Evolutionary conservation across 2,888 invertebrate species (phyloP), one percentile per base, ranked within the genome.

Genomic region (Torymus tubicola): DNA sequence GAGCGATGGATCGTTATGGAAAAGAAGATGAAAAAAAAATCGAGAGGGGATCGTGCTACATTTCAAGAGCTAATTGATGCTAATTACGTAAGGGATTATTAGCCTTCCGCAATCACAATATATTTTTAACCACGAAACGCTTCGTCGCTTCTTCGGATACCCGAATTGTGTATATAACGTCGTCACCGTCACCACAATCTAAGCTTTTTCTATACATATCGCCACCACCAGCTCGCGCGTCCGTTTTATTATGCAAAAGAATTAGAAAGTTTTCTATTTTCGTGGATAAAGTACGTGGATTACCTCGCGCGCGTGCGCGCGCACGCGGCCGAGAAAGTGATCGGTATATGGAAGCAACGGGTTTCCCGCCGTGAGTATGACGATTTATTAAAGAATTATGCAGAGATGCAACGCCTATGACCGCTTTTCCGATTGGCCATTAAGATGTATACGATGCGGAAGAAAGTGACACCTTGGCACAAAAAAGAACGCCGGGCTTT

Each of bases 191-290:
- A 1, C 42, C 8, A 5, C 31, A 0, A 3, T 31, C 3, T 0
- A 42, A 42, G 42, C 42, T 42, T 42, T 42, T 42, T 42, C 42
- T 42, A 8, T 42, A 42, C 42, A 42, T 42, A 42, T 42, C 8
- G 42, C 42, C 42, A 42, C 42, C 42, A 8, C 1, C 1, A 21
- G 21, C 21, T 21, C 10, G 64, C n/a, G n/a, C 50, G 31, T 64
- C n/a, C 31, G 2, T 63, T 70, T 63, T 57, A 64, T 69, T 77
- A 70, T 69, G 60, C 63, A 64, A 70, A 70, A 50, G 53, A 60
- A 64, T 64, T 63, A 57, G 76, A 77, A 77, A 75, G 75, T 75
- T n/a, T 58, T 75, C 24, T 52, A 53, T 67, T 75, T 67, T 68
- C n/a, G n/a, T 18, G 50, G 16, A 60, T 60, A n/a, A 13, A 24